phyloP scores from a whole-genome alignment of 2,888 invertebrate species.

The Drepana falcataria region DNA sequence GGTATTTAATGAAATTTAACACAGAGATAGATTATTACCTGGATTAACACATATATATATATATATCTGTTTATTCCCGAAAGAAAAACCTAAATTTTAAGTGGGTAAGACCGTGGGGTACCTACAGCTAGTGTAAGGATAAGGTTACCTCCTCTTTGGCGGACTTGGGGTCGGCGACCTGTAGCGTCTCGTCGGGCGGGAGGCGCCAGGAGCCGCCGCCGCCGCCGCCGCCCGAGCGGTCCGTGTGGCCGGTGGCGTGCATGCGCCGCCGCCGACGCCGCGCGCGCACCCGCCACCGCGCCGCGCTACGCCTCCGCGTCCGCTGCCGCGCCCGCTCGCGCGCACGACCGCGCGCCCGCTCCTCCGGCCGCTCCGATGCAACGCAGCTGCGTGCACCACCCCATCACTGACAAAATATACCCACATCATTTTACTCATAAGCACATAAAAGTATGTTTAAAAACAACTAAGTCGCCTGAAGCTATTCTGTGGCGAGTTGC shows the following conservation, averaged over 20 bases:
- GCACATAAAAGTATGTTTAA: too few species aligned
- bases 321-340: conserved; percentile 32
- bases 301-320: conserved; percentile 66
- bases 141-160: conserved; percentile 83
- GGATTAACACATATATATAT: too few species aligned
- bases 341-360: conserved; percentile 34
- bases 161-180: conserved; percentile 91
- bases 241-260: conserved; percentile 93
- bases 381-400: conserved; percentile 38
- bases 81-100: too few species aligned
- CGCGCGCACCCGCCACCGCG: conserved; percentile 81
- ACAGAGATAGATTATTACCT: too few species aligned
- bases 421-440: background rate
- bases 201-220: conserved; percentile 89
- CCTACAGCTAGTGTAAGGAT: background rate
- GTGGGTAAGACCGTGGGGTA: too few species aligned
- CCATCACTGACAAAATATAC: conserved; percentile 42
- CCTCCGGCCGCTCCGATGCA: conserved; percentile 29
- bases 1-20: too few species aligned
- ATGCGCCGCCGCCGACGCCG: conserved; percentile 83
- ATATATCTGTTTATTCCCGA: too few species aligned
- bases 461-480: too few species aligned
- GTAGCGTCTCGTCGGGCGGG: conserved; percentile 94
- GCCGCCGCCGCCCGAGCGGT: conserved; percentile 85
- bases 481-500: too few species aligned